Conservation (phyloP, 2,888 invertebrate genomes). For the Nasonovia ribisnigri region DNA sequence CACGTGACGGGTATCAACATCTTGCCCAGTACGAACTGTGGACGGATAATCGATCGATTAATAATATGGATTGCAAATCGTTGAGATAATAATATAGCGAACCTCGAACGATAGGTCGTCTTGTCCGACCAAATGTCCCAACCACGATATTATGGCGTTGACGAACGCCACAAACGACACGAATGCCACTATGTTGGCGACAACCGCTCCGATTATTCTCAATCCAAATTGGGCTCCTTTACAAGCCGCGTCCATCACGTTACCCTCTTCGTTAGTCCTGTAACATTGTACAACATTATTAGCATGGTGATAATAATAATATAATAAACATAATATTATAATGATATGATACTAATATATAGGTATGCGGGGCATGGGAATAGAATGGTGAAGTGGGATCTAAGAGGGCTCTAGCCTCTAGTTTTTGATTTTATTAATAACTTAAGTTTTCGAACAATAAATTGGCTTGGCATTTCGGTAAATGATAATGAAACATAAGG, state of each 20-base stretch:
- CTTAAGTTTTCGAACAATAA: too few species aligned
- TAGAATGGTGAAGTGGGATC: too few species aligned
- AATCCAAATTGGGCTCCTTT: constrained; percentile 89
- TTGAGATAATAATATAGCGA: constrained; percentile 4
- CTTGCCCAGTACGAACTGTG: constrained; percentile 84
- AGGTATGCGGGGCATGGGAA: too few species aligned
- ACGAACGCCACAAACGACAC: constrained; percentile 88
- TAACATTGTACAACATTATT: neutral
- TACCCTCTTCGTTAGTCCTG: constrained; percentile 79
- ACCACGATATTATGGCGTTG: constrained; percentile 85
- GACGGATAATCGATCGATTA: constrained; percentile 33
- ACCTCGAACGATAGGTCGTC: constrained; percentile 73
- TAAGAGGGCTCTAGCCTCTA: too few species aligned
- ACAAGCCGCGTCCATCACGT: constrained; percentile 90
- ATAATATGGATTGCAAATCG: neutral
- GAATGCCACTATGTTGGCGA: constrained; percentile 93
- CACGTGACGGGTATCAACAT: constrained; percentile 91
- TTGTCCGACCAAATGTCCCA: constrained; percentile 82
- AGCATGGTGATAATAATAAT: neutral
- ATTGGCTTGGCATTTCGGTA: too few species aligned
- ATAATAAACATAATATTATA: too few species aligned
- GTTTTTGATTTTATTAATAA: too few species aligned
- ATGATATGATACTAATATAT: too few species aligned
- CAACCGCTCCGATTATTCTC: constrained; percentile 85
- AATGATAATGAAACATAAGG: too few species aligned